Base-by-base conservation (phyloP, 2,888 invertebrate genomes). In the Plagodis dolabraria region DNA sequence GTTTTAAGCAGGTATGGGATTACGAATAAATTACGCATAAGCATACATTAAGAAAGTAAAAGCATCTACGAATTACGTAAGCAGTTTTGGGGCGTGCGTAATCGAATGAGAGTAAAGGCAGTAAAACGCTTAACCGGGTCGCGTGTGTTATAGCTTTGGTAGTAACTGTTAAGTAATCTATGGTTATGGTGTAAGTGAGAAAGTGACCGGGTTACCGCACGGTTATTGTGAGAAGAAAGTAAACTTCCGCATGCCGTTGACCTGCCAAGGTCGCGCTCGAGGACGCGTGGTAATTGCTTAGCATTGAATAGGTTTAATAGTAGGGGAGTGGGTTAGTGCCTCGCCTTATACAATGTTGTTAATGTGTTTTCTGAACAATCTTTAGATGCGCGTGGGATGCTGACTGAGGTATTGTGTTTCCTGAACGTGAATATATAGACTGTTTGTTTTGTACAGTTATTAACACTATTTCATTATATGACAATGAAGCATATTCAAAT, bases 191-290 rank as follows among this genome's bases (percentile, higher is more conserved):
- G 38, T 47, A 45, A 54, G 52, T 63, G 60, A 53, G 58, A 46
- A 50, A 62, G 55, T 60, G 47, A 49, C 45, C 55, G 50, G 59
- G 68, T 69, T 64, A 71, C 57, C 22, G 22, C 49, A 45, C 1
- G 8, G 33, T n/a, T 38, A 33, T 6, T 34, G 64, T 60, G 61
- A 62, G 67, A 72, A 55, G 68, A 79, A 77, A 79, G 79, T 75
- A 71, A 79, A 71, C 71, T 64, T 70, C 65, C 67, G 62, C 57
- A 56, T 70, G 70, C 70, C 67, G 60, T 66, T 75, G 74, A 77
- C 72, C 72, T 59, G 55, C 57, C 76, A 79, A 79, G 79, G 79
- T 75, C 79, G 75, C 64, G 64, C 38, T 69, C 56, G 70, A 77
- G 72, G 72, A 70, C 70, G 67, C 52, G 42, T 12, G 7, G 42